Percentiles rank a stretch among this genome's conserved stretches.
These are phyloP conservation scores for Tromatobia lineatoria DNA, from an alignment of 2,888 invertebrate species.

Conservation along the genomic window DNA sequence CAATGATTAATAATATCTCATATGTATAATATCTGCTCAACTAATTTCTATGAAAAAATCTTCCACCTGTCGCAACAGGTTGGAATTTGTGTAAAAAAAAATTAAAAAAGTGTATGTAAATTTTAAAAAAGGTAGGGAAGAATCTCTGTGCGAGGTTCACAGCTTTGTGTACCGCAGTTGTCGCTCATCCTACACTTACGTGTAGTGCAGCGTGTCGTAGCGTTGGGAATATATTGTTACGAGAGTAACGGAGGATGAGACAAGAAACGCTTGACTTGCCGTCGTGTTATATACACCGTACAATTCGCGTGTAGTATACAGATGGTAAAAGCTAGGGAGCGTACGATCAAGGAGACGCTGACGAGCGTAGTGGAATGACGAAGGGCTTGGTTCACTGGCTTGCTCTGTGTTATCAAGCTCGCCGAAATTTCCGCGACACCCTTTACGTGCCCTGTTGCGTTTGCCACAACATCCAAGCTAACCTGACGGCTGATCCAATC, in stretches of 20 bases:
- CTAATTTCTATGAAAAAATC: neutral
- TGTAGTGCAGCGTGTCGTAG: constrained; percentile 1
- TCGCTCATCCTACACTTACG: constrained; percentile 12
- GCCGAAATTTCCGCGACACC: constrained; percentile 65
- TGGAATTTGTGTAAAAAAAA: no score
- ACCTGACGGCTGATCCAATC: constrained; percentile 70
- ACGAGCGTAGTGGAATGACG: constrained; percentile 15
- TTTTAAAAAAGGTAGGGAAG: neutral
- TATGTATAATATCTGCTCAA: neutral
- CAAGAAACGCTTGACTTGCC: constrained; percentile 2
- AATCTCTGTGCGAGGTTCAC: neutral
- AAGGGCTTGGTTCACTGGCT: constrained; percentile 5
- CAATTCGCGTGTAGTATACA: neutral
- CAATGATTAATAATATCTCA: neutral
- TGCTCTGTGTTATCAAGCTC: constrained; percentile 38
- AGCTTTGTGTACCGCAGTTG: constrained; percentile 2
- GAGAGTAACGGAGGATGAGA: constrained; percentile 18
- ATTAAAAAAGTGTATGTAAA: no score
- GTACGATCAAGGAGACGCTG: constrained; percentile 8
- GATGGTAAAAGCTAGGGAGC: neutral
- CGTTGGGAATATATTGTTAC: constrained; percentile 31
- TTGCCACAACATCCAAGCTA: constrained; percentile 68
- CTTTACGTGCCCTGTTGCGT: constrained; percentile 69
- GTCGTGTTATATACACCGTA: constrained; percentile 7
- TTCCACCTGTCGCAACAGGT: constrained; percentile 1